phyloP scores from a whole-genome alignment of 2,888 invertebrate species.

The Chloromyia formosa region DNA sequence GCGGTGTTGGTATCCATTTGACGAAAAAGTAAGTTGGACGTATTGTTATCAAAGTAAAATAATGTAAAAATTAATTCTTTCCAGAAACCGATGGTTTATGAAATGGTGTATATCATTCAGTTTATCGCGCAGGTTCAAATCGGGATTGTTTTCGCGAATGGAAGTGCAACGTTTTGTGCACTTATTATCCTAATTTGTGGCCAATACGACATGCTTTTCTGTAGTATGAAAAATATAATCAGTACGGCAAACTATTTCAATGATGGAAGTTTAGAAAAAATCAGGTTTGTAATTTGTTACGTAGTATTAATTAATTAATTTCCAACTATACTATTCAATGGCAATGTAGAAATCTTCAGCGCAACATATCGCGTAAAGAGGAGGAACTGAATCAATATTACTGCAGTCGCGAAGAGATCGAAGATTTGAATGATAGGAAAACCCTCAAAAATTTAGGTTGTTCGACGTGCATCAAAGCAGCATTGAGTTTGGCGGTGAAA shows the following conservation, averaged over 20 bases:
- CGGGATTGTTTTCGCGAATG: conserved; percentile 53
- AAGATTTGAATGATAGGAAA: conserved; percentile 16
- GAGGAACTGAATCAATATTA: conserved; percentile 46
- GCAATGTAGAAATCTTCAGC: too few relatives aligned
- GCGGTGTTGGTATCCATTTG: conserved; percentile 50
- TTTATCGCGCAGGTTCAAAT: conserved; percentile 59
- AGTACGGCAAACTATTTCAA: conserved; percentile 52
- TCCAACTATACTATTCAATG: too few relatives aligned
- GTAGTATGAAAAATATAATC: conserved; percentile 59
- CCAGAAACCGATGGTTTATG: conserved; percentile 50
- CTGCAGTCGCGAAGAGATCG: conserved; percentile 37
- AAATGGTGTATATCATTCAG: conserved; percentile 54
- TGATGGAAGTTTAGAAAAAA: conserved; percentile 17
- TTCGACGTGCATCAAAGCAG: background rate
- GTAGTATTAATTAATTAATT: too few relatives aligned
- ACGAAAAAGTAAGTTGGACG: conserved; percentile 52
- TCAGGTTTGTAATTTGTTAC: conserved; percentile 25
- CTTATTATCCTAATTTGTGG: conserved; percentile 56
- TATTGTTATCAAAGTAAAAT: too few relatives aligned
- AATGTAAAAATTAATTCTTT: background rate
- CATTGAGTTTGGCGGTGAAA: conserved; percentile 46
- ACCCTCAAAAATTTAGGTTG: background rate
- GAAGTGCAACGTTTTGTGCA: conserved; percentile 59
- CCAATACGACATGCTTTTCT: conserved; percentile 58
- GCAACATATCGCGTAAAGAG: background rate